Base-by-base conservation (phyloP, 2,888 invertebrate genomes). In the Cetonia aurata region DNA sequence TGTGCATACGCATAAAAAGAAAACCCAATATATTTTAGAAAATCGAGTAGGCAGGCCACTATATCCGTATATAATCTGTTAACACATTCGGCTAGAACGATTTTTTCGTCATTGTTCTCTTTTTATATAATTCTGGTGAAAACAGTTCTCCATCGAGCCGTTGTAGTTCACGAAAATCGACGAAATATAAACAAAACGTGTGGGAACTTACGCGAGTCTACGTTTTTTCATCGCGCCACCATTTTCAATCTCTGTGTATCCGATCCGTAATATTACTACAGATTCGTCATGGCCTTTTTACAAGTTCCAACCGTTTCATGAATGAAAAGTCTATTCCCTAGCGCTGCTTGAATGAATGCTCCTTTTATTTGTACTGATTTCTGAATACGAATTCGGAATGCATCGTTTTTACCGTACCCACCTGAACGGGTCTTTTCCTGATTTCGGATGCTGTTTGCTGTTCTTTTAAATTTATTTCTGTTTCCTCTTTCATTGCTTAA, bases 281-380 rank as follows among this genome's bases (percentile, higher is more conserved):
- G 48, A 62, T 62, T 62, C 62, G 62, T 62, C 62, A 62, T 48
- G 15, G 33, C 62, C 48, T 62, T 62, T 62, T 62, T 62, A 50
- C 48, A 48, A 62, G 31, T 62, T n/a, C 25, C 48, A 33, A 62
- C 62, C 62, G 62, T 62, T 60, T 62, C 62, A 48, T 62, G 48
- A 62, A 62, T 62, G 62, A 62, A 62, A 46, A 62, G 48, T 62
- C 37, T 31, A 33, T 48, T 62, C 33, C 33, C 48, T 62, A 62
- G 48, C n/a, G n/a, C 62, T 48, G 48, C 33, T 62, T 62, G 48
- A 62, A 50, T 48, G 62, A 31, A 62, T 17, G 15, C 33, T 33
- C 37, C 19, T 33, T 48, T 62, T 62, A 48, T 62, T 62, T 33
- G 62, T 62, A 62, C 15, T 62, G 48, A 48, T 62, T 48, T 48